These are phyloP conservation scores for Batillaria attramentaria DNA, from an alignment of 1,140 invertebrate genomes.

Conservation along the genomic window DNA sequence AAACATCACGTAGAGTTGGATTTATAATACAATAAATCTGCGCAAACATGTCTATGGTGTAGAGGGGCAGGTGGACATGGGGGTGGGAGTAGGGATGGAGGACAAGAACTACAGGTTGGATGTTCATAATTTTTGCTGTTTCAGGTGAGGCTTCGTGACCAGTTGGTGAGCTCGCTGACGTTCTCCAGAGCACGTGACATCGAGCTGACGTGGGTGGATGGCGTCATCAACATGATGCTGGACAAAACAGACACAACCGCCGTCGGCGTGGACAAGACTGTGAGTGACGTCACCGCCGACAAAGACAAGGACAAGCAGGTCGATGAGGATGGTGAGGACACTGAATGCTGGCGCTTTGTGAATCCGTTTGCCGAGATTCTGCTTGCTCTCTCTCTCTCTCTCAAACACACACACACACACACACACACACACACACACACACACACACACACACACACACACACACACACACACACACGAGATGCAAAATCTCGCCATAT, in stretches of 20 bases:
- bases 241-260: constrained; percentile 59
- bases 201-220: constrained; percentile 95
- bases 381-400: no score
- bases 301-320: constrained; percentile 70
- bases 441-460: no score
- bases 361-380: no score
- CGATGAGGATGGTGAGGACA: constrained; percentile 49
- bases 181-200: constrained; percentile 81
- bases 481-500: not conserved
- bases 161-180: constrained; percentile 88
- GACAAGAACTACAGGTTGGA: no score
- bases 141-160: constrained; percentile 89
- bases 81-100: constrained; percentile 2
- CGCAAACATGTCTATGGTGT: not conserved
- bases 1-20: no score
- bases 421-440: no score
- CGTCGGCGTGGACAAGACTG: not conserved
- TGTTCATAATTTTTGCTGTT: constrained; percentile 19
- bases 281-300: not conserved
- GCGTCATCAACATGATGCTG: constrained; percentile 55
- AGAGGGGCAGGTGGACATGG: not conserved
- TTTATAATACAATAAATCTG: no score
- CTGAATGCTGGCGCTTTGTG: no score
- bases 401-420: no score
- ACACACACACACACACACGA: no score